Evolutionary conservation across 2,888 invertebrate genomes (phyloP).

Genomic region (Aromia moschata): DNA sequence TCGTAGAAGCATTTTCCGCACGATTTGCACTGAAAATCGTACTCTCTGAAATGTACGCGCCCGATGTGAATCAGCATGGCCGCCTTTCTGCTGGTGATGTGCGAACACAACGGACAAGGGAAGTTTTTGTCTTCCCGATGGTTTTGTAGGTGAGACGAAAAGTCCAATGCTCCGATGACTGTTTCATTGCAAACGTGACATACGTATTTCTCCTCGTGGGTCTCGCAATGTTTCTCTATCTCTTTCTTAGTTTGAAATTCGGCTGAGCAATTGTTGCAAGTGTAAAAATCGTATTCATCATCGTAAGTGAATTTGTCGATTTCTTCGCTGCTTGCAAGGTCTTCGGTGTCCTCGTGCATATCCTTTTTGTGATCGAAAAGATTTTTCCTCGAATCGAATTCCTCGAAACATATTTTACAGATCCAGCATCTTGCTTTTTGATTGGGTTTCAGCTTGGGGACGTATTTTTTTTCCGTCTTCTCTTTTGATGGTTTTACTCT

Average conservation of each 20-base stretch:
- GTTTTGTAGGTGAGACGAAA: slow-evolving; percentile 51
- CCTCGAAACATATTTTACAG: slow-evolving; percentile 47
- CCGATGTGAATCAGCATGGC: slow-evolving; percentile 49
- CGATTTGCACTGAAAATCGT: slow-evolving; percentile 61
- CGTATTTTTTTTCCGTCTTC: slow-evolving; percentile 30
- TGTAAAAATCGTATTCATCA: slow-evolving; percentile 47
- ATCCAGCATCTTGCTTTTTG: slow-evolving; percentile 48
- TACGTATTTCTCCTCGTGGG: slow-evolving; percentile 55
- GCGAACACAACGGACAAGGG: slow-evolving; percentile 50
- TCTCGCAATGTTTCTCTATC: slow-evolving; percentile 47
- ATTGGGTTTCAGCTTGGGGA: slow-evolving; percentile 39
- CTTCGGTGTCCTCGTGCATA: slow-evolving; percentile 37
- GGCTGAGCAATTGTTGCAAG: slow-evolving; percentile 50
- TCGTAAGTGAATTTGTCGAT: slow-evolving; percentile 42
- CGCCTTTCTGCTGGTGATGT: slow-evolving; percentile 44
- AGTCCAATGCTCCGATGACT: slow-evolving; percentile 52
- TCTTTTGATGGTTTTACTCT: not conserved
- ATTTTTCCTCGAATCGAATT: slow-evolving; percentile 44
- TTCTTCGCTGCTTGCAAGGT: slow-evolving; percentile 12
- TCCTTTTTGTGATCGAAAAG: slow-evolving; percentile 47
- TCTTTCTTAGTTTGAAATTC: slow-evolving; percentile 48
- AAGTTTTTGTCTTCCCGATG: slow-evolving; percentile 51
- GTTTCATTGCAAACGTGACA: slow-evolving; percentile 51
- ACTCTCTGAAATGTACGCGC: slow-evolving; percentile 51
- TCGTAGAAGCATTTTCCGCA: slow-evolving; percentile 65